These are phyloP conservation scores for Hesperophylax magnus DNA, from an alignment of 1,140 invertebrate species.

Conservation along the genomic window DNA sequence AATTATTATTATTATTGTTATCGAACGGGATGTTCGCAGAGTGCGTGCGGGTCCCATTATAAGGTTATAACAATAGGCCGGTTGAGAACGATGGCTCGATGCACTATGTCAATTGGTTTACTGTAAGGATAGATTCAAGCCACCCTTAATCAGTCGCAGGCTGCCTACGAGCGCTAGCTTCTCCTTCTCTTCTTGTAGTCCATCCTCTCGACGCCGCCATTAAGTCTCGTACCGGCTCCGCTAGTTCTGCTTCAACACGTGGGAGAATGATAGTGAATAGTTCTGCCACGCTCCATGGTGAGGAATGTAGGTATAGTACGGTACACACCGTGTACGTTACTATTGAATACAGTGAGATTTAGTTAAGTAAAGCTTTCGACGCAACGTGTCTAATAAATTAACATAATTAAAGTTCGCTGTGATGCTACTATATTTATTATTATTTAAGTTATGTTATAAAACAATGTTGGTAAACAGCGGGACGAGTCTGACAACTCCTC, in stretches of 20 bases:
- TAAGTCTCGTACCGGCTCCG: not conserved
- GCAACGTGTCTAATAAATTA: constrained; percentile 40
- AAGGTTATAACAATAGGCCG: too few species aligned
- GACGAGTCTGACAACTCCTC: not conserved
- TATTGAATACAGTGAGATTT: constrained; percentile 38
- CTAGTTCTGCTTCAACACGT: not conserved
- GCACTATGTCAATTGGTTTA: too few species aligned
- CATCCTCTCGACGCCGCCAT: not conserved
- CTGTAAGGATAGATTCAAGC: too few species aligned
- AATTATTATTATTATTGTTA: too few species aligned
- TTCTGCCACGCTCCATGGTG: not conserved
- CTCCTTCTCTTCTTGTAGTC: too few species aligned
- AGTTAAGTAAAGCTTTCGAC: constrained; percentile 47
- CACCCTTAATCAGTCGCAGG: too few species aligned
- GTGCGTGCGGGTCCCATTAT: too few species aligned
- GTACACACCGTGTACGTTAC: not conserved
- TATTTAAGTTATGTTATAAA: constrained; percentile 15
- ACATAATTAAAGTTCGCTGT: constrained; percentile 55
- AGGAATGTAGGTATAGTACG: not conserved
- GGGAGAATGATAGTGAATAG: not conserved
- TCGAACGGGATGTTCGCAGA: too few species aligned
- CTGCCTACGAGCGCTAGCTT: too few species aligned
- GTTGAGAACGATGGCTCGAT: too few species aligned
- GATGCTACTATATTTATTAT: constrained; percentile 54
- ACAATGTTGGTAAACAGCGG: constrained; percentile 6